Conservation (phyloP, 2,797 vertebrate species). For the Steatocranus sp. region DNA sequence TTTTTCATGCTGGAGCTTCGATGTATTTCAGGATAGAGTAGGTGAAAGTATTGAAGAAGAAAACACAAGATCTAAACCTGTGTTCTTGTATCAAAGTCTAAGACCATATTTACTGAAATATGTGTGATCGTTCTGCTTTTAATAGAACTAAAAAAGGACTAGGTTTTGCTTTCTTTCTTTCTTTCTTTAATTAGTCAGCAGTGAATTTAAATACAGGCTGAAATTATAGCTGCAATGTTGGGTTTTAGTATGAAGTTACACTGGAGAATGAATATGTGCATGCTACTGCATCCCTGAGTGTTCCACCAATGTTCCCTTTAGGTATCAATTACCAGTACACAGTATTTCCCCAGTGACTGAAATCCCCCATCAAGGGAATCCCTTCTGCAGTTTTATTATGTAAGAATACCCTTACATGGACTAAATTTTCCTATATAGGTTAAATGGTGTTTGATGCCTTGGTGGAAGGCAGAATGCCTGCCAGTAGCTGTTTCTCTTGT, state of each 20-base stretch:
- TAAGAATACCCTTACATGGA: slow-evolving; percentile 46
- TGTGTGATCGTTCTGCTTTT: not conserved
- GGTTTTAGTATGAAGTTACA: not conserved
- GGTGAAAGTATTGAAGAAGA: not conserved
- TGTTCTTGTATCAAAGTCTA: not conserved
- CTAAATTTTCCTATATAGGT: slow-evolving; percentile 60
- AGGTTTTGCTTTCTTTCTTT: not conserved
- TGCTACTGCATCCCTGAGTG: not conserved
- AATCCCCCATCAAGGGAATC: slow-evolving; percentile 49
- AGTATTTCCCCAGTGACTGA: slow-evolving; percentile 27
- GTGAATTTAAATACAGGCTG: not conserved
- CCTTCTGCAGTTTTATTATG: slow-evolving; percentile 39
- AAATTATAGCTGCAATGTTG: not conserved
- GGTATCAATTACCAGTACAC: slow-evolving; percentile 32
- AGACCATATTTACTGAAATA: not conserved
- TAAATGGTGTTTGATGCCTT: slow-evolving; percentile 56
- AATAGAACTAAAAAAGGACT: not conserved
- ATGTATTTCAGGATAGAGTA: not conserved
- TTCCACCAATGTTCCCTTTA: slow-evolving; percentile 2
- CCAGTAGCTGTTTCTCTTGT: slow-evolving; percentile 50
- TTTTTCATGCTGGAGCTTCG: not conserved
- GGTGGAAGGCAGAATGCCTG: slow-evolving; percentile 40
- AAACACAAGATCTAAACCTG: not conserved
- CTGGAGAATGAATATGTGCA: not conserved
- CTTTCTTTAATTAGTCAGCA: not conserved